Evolutionary conservation across 2,888 invertebrate genomes (phyloP), one percentile per base, ranked within the genome.

Genomic region (Gymnosoma rotundatum): DNA sequence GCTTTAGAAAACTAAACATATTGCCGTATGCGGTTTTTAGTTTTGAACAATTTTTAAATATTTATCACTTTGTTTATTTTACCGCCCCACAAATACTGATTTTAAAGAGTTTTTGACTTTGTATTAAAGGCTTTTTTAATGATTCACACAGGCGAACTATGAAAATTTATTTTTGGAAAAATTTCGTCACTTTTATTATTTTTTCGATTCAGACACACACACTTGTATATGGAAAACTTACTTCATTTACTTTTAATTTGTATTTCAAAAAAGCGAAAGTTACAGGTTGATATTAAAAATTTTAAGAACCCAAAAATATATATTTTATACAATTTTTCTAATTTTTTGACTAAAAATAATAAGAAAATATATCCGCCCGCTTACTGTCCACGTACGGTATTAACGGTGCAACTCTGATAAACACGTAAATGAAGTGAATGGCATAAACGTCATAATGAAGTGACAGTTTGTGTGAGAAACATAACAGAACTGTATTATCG

Each of bases 1-100:
- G 95, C 89, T 94, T 95, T 88, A 97, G 92, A 95, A 97, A 97
- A 93, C 96, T 97, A 93, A 97, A 97, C 97, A 97, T 97, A 86
- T 87, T 89, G 32, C 4, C 63, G 42, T 56, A 12, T 54, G 36
- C 18, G 32, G 14, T 56, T 52, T 73, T 60, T 56, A 48, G 45
- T 78, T 75, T 58, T 72, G 7, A 56, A 48, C 12, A 70, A 45
- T 38, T 52, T 54, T 36, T 20, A 25, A 67, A n/a, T 61, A 20
- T 56, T 64, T 76, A 72, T 66, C 56, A 42, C 42, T 56, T 14
- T 72, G 48, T 76, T 72, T 21, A 54, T 82, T 82, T 42, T 45
- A 81, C 86, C 86, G 83, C 86, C 84, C 83, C 83, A 86, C 72
- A 78, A 86, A 54, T 72, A 66, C 66, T 58, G 16, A 78, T 52